phyloP scores from a whole-genome alignment of 2,797 vertebrate species.

The Notoglanidium macrostoma region DNA sequence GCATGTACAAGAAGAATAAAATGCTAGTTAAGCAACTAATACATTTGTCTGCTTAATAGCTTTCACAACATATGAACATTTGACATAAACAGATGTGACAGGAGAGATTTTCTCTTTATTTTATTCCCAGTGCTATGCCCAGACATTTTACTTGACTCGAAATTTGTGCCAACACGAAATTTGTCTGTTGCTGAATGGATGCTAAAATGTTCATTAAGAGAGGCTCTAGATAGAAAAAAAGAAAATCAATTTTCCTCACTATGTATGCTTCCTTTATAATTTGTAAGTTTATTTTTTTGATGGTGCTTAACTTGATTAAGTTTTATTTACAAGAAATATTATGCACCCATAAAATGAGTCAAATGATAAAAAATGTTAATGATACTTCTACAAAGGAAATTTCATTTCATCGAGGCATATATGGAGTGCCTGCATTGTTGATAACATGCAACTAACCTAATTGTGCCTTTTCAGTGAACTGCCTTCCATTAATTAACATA shows the following conservation, averaged over 20 bases:
- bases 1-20: neutral
- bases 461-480: slow-evolving; percentile 67
- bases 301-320: neutral
- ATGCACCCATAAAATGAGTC: neutral
- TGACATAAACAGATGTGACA: neutral
- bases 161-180: too few relatives aligned
- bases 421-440: neutral
- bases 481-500: slow-evolving; percentile 73
- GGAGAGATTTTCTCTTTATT: neutral
- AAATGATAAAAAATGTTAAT: neutral
- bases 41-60: neutral
- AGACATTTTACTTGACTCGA: neutral
- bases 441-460: slow-evolving; percentile 15
- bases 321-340: neutral
- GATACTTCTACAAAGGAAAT: neutral
- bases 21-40: neutral
- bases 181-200: too few relatives aligned
- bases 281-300: neutral
- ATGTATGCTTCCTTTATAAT: neutral
- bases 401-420: neutral
- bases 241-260: neutral
- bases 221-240: neutral
- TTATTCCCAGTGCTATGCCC: neutral
- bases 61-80: neutral
- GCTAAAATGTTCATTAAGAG: neutral